Evolutionary conservation across 2,888 invertebrate genomes (phyloP).

Genomic region (Plutella xylostella): DNA sequence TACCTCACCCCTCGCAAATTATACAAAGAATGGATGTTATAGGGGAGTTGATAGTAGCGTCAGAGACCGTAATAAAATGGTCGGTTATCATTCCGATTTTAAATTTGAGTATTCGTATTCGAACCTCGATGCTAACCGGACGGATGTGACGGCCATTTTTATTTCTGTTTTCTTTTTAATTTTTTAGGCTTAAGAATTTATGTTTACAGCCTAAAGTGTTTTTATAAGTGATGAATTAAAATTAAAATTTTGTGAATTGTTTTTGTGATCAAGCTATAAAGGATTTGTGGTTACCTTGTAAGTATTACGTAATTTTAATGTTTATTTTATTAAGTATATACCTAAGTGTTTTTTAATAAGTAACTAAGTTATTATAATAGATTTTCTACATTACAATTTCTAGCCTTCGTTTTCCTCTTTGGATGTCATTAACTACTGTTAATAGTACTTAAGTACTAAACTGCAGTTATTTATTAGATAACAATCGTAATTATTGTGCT

Average conservation of each 20-base stretch:
- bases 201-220: not conserved
- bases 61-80: slow-evolving; percentile 30
- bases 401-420: no score
- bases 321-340: no score
- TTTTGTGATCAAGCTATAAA: no score
- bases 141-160: slow-evolving; percentile 38
- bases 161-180: slow-evolving; percentile 22
- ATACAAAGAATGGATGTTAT: slow-evolving; percentile 14
- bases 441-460: no score
- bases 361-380: no score
- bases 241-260: not conserved
- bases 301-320: no score
- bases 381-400: no score
- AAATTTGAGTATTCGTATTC: slow-evolving; percentile 55
- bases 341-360: no score
- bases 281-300: no score
- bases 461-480: no score
- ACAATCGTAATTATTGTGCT: no score
- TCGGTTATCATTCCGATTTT: slow-evolving; percentile 39
- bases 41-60: slow-evolving; percentile 24
- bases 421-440: no score
- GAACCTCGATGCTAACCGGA: slow-evolving; percentile 34
- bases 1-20: slow-evolving; percentile 21
- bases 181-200: not conserved
- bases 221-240: not conserved